Base-by-base conservation (phyloP, 30 jellyfish, hydroid and myxozoan genomes). In the Aurelia aurita region DNA sequence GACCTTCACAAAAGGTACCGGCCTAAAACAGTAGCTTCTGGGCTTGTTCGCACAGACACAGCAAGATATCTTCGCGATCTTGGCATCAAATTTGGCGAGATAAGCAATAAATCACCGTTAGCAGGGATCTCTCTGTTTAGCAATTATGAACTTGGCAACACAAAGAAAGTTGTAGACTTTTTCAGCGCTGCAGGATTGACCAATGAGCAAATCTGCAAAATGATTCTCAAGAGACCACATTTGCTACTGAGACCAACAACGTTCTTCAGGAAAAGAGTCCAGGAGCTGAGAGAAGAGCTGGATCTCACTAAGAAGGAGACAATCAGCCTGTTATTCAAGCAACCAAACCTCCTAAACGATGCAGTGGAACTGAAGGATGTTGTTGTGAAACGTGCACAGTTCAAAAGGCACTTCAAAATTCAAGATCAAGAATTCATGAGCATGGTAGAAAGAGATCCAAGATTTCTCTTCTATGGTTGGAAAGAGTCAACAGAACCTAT, bases 371-470 rank as follows among this genome's bases (percentile, higher is more conserved):
- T 80, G 21, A 69, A 70, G 34, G 90, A 80, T 34, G 60, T 80
- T 29, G 46, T 21, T 15, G 27, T 34, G 19, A 80, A 80, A 60
- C 32, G 90, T n/a, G 67, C 31, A 26, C 90, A 80, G 22, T 34
- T 80, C 14, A 80, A 80, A 23, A 80, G 90, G 68, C 67, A 34
- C 43, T 80, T 80, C 46, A 29, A 29, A 25, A 66, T 80, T 45
- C 68, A 80, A 20, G 78, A 80, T 65, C 75, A 47, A 10, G 75
- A 80, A 31, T 80, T 80, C 58, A 63, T 80, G 90, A 27, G 74
- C 51, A 80, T 80, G 90, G 90, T 80, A 59, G 90, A 80, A 55
- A 64, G 90, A 46, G 90, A 80, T 64, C 90, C 90, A 63, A 26
- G 90, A 7, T 80, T 80, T 65, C 74, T 80, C 23, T 80, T 62